phyloP scores from a whole-genome alignment of 92 coral and sea anemone genomes.

The Micromussa lordhowensis region DNA sequence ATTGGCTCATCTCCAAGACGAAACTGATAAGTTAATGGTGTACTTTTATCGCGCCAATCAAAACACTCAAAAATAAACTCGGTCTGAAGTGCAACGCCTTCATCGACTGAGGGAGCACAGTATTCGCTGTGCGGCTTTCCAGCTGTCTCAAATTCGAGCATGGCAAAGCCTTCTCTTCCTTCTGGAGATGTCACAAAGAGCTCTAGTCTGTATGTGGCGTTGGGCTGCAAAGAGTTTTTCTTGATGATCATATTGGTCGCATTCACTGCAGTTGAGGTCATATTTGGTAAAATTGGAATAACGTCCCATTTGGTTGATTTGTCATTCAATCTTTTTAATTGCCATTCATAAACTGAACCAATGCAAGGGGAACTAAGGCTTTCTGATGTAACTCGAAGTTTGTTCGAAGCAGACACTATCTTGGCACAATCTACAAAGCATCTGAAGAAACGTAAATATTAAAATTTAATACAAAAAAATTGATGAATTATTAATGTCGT shows the following conservation, averaged over 20 bases:
- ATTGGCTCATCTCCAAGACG: background rate
- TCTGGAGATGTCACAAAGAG: background rate
- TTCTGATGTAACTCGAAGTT: slow-evolving; percentile 1
- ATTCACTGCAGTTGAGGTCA: slow-evolving; percentile 7
- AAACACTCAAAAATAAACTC: background rate
- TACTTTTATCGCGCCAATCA: background rate
- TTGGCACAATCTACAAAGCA: slow-evolving; percentile 1
- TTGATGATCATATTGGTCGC: slow-evolving; percentile 3
- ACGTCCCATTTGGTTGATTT: background rate
- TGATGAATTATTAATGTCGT: too few relatives aligned
- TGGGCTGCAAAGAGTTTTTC: background rate
- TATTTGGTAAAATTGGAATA: background rate
- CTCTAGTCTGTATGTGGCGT: background rate
- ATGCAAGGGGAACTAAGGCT: background rate
- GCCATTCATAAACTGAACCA: slow-evolving; percentile 11
- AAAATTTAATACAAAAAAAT: too few relatives aligned
- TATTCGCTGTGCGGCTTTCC: too few relatives aligned
- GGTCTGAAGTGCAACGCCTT: background rate
- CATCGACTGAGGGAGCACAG: too few relatives aligned
- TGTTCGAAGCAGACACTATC: slow-evolving; percentile 11
- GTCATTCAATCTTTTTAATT: background rate
- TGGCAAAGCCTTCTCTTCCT: background rate
- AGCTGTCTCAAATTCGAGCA: background rate
- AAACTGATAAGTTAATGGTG: background rate
- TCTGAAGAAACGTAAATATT: background rate